Conservation (phyloP, 2,113 vertebrate species). For the Conger conger region DNA sequence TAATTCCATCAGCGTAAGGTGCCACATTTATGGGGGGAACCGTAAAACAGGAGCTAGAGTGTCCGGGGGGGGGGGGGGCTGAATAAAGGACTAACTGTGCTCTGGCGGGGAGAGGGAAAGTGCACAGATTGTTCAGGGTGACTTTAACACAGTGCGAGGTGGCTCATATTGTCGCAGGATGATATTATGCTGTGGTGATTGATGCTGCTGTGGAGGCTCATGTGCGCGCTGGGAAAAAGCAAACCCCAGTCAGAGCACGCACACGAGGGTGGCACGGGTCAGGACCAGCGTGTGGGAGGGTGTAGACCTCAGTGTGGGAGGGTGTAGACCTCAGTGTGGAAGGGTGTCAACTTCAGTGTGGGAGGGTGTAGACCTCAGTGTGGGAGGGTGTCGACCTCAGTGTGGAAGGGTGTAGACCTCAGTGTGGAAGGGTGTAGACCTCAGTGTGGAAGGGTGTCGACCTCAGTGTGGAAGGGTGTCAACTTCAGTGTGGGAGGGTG, state of each 20-base stretch:
- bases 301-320: background rate
- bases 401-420: too few relatives aligned
- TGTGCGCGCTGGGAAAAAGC: constrained; percentile 31
- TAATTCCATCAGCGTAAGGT: constrained; percentile 33
- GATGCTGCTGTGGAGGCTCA: constrained; percentile 32
- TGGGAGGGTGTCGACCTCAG: too few relatives aligned
- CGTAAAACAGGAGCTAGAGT: constrained; percentile 23
- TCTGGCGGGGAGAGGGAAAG: constrained; percentile 27
- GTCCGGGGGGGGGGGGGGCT: background rate
- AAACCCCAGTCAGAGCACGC: background rate
- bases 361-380: too few relatives aligned
- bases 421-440: too few relatives aligned
- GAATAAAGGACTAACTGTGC: constrained; percentile 27
- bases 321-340: too few relatives aligned
- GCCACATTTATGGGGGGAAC: constrained; percentile 38
- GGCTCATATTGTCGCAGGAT: constrained; percentile 25
- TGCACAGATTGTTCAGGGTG: constrained; percentile 22
- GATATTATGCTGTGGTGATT: constrained; percentile 25
- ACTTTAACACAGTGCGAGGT: constrained; percentile 23
- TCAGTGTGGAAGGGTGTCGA: too few relatives aligned
- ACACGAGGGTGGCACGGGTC: background rate
- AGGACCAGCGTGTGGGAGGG: too few relatives aligned
- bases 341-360: too few relatives aligned
- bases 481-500: too few relatives aligned
- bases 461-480: too few relatives aligned